phyloP scores from a whole-genome alignment of 2,888 invertebrate species.

The Acanthoscelides obtectus region DNA sequence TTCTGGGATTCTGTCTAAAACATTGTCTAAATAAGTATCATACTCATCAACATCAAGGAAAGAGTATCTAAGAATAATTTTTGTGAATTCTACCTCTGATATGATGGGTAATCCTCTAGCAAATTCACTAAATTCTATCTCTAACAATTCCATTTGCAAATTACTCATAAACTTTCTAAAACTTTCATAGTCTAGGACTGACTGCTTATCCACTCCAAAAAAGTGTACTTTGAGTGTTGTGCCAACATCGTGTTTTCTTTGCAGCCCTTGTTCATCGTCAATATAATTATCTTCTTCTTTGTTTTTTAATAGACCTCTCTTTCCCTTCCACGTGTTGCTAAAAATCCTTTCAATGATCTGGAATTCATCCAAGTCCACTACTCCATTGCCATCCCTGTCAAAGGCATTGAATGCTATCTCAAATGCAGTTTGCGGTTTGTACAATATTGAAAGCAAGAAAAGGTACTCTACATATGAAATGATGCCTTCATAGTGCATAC shows the following conservation, averaged over 20 bases:
- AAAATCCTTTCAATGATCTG: slow-evolving; percentile 60
- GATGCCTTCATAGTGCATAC: slow-evolving; percentile 84
- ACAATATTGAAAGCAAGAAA: slow-evolving; percentile 82
- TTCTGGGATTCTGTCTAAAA: slow-evolving; percentile 72
- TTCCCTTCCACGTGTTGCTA: slow-evolving; percentile 1
- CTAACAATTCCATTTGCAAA: slow-evolving; percentile 89
- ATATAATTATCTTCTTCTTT: slow-evolving; percentile 55
- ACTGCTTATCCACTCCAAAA: slow-evolving; percentile 86
- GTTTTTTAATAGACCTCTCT: not conserved
- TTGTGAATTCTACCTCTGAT: slow-evolving; percentile 92
- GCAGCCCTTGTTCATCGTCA: slow-evolving; percentile 68
- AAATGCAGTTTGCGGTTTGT: slow-evolving; percentile 95
- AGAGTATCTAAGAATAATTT: slow-evolving; percentile 87
- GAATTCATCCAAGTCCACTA: slow-evolving; percentile 95
- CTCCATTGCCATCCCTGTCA: slow-evolving; percentile 94
- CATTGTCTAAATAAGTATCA: slow-evolving; percentile 82
- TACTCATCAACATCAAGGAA: slow-evolving; percentile 84
- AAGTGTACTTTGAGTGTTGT: slow-evolving; percentile 91
- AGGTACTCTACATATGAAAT: slow-evolving; percentile 97
- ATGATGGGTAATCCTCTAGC: slow-evolving; percentile 80
- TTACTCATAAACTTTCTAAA: slow-evolving; percentile 94
- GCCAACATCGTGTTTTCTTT: slow-evolving; percentile 60
- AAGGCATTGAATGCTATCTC: slow-evolving; percentile 99
- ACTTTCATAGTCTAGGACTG: slow-evolving; percentile 82
- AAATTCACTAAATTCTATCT: slow-evolving; percentile 93